phyloP scores from a whole-genome alignment of 2,113 vertebrate genomes.

The Odobenus rosmarus region DNA sequence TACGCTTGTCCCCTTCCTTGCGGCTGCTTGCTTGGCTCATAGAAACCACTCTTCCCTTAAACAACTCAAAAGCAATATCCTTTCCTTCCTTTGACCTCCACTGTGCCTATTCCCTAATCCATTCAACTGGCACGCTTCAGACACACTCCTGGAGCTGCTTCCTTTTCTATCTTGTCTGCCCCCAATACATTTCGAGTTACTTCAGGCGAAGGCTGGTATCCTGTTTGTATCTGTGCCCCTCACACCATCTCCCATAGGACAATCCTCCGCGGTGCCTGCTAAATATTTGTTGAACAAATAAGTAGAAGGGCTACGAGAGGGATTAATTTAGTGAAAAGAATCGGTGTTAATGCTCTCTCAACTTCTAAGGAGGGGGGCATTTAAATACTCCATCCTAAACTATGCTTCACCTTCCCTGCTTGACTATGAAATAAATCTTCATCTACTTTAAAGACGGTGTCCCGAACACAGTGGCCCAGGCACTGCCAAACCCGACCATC shows the following conservation, averaged over 20 bases:
- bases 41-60: background rate
- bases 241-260: background rate
- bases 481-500: background rate
- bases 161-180: background rate
- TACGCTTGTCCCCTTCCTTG: background rate
- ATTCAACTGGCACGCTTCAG: background rate
- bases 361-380: background rate
- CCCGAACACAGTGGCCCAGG: background rate
- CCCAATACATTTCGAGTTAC: background rate
- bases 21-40: background rate
- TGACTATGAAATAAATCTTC: constrained; percentile 2
- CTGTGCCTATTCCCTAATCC: background rate
- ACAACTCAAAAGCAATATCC: background rate
- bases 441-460: background rate
- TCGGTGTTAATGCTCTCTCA: background rate
- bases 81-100: background rate
- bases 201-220: background rate
- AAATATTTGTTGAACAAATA: background rate
- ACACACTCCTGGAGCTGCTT: background rate
- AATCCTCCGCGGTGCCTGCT: background rate
- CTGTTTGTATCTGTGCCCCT: background rate
- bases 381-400: background rate
- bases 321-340: background rate
- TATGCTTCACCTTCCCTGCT: background rate
- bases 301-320: background rate